phyloP scores from a whole-genome alignment of 2,888 invertebrate genomes.

The Heliconius hortense region DNA sequence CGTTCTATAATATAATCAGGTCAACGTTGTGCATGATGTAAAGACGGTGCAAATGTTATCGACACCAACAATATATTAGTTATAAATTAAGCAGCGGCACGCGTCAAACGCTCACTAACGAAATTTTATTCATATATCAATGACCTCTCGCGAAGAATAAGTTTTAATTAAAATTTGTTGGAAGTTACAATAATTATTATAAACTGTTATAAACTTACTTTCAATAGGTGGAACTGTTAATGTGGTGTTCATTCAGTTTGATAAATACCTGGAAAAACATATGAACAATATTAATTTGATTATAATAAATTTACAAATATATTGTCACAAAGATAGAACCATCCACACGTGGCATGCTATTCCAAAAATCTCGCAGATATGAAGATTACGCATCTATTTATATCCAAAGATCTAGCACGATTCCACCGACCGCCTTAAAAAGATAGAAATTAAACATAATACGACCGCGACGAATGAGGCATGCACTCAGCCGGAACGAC shows the following conservation, averaged over 20 bases:
- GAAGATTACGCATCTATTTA: conserved; percentile 64
- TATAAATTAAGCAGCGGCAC: conserved; percentile 27
- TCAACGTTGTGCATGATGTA: conserved; percentile 54
- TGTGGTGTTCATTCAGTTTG: conserved; percentile 73
- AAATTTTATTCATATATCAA: conserved; percentile 15
- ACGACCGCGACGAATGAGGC: conserved; percentile 65
- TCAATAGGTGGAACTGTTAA: conserved; percentile 70
- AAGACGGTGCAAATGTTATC: conserved; percentile 56
- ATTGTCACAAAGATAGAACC: conserved; percentile 35
- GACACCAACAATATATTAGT: conserved; percentile 42
- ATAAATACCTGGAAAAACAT: conserved; percentile 65
- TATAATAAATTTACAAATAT: conserved; percentile 35
- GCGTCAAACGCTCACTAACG: conserved; percentile 11
- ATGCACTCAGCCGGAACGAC: conserved; percentile 58
- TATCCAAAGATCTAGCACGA: conserved; percentile 73
- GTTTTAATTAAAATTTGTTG: conserved; percentile 12
- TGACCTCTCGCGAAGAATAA: conserved; percentile 14
- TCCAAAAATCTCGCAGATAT: conserved; percentile 55
- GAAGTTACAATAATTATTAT: not conserved
- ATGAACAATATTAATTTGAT: conserved; percentile 38
- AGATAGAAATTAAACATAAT: conserved; percentile 68
- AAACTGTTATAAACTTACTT: conserved; percentile 59
- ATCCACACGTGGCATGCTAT: conserved; percentile 54
- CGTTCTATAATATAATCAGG: conserved; percentile 56
- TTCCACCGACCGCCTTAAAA: conserved; percentile 49